Base-by-base conservation (phyloP, 2,113 vertebrate genomes). In the Diphyllodes magnificus region DNA sequence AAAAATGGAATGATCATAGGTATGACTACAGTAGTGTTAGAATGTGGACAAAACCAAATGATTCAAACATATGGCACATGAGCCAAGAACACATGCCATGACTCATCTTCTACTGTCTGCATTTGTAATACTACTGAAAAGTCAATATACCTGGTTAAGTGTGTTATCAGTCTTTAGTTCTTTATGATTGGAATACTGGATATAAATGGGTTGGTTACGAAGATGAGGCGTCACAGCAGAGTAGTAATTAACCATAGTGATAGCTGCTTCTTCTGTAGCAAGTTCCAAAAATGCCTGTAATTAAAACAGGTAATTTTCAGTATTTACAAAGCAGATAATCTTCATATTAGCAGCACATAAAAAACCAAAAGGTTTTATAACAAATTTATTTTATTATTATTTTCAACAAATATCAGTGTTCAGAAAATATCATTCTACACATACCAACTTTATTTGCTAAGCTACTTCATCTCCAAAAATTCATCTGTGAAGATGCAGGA, bases 131-230 rank as follows among this genome's bases (percentile, higher is more conserved):
- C 24, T 37, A 57, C 13, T 5, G 37, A 94, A 70, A 28, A 92
- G n/a, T 9, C 75, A 45, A 91, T 31, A 95, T 94, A 99, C 99
- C 98, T 99, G 99, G 96, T 99, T 99, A 79, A 99, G 98, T 37
- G 98, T 98, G 90, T 98, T 99, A 97, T 99, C 99, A 22, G 99
- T 99, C 97, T 99, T 99, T 15, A 99, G 98, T 65, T 99, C 99
- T 97, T 99, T 99, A 96, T 99, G 99, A 97, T 99, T 99, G 42
- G 99, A 99, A 96, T 99, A 99, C 89, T 99, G 99, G 94, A 99
- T 99, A 82, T 99, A 99, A 89, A 99, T 98, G 0, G 99, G 99
- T 45, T 99, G 98, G 82, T 99, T 99, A 91, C 99, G 99, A 91
- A 99, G 97, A 64, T 99, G 99, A 88, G 99, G 99, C 1, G 98